phyloP scores from a whole-genome alignment of 1,140 invertebrate species.

The Potamilus streckersoni region DNA sequence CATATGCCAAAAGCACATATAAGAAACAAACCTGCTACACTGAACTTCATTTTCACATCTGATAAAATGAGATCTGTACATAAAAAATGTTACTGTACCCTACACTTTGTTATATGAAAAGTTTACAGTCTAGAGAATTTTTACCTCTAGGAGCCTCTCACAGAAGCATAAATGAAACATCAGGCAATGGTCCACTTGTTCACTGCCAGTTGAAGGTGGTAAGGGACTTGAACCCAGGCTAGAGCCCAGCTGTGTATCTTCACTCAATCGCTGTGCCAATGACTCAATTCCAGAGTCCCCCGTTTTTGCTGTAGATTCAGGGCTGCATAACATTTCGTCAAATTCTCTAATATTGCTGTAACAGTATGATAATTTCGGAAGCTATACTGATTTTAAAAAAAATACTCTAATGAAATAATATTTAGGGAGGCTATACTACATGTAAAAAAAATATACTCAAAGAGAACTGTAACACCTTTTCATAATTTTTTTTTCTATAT shows the following conservation, averaged over 20 bases:
- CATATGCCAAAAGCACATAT: too few relatives aligned
- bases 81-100: too few relatives aligned
- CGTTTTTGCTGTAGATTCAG: slow-evolving; percentile 66
- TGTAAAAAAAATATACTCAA: too few relatives aligned
- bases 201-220: slow-evolving; percentile 65
- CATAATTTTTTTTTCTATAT: too few relatives aligned
- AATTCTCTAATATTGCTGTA: slow-evolving; percentile 42
- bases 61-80: too few relatives aligned
- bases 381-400: too few relatives aligned
- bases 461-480: too few relatives aligned
- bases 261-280: slow-evolving; percentile 58
- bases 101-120: too few relatives aligned
- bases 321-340: slow-evolving; percentile 61
- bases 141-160: slow-evolving; percentile 68
- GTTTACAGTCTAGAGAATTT: background rate
- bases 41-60: too few relatives aligned
- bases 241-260: slow-evolving; percentile 55
- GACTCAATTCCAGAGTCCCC: slow-evolving; percentile 69
- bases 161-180: slow-evolving; percentile 68
- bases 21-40: too few relatives aligned
- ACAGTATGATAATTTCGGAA: slow-evolving; percentile 21
- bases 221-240: slow-evolving; percentile 61
- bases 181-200: slow-evolving; percentile 68
- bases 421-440: too few relatives aligned
- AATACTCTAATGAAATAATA: too few relatives aligned